phyloP scores from a whole-genome alignment of 2,888 invertebrate species.

The Aphrophora alni region DNA sequence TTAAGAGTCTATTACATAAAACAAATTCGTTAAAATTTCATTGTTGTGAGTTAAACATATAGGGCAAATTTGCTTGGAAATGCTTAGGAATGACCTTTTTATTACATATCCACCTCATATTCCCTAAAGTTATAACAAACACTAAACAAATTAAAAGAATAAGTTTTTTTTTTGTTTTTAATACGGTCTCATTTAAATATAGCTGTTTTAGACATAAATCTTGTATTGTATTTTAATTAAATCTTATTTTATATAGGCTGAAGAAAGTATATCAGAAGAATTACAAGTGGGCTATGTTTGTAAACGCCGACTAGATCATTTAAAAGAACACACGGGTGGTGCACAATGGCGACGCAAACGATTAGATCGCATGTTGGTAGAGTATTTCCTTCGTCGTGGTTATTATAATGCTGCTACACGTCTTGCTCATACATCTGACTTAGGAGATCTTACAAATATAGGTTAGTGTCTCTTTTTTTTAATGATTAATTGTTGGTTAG shows the following conservation, averaged over 20 bases:
- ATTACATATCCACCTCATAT: no score
- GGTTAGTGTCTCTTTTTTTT: conserved; percentile 61
- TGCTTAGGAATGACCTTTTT: no score
- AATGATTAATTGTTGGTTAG: not conserved
- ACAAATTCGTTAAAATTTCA: no score
- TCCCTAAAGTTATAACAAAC: no score
- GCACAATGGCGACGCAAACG: conserved; percentile 83
- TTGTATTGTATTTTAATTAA: no score
- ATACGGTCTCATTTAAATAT: no score
- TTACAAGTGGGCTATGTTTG: conserved; percentile 88
- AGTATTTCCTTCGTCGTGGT: conserved; percentile 93
- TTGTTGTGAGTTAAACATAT: no score
- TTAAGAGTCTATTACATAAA: no score
- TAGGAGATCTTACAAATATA: conserved; percentile 91
- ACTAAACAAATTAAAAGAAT: no score
- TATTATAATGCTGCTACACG: conserved; percentile 94
- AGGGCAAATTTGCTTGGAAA: no score
- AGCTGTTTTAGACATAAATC: no score
- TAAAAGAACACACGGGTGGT: conserved; percentile 72
- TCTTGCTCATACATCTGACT: conserved; percentile 79
- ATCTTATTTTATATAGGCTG: conserved; percentile 64
- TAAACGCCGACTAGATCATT: conserved; percentile 89
- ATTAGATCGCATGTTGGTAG: conserved; percentile 94
- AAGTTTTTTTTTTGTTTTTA: no score
- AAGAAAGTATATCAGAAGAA: conserved; percentile 92